Evolutionary conservation across 2,797 vertebrate genomes (phyloP), one percentile per base, ranked within the genome.

Genomic region (Darevskia mixta): DNA sequence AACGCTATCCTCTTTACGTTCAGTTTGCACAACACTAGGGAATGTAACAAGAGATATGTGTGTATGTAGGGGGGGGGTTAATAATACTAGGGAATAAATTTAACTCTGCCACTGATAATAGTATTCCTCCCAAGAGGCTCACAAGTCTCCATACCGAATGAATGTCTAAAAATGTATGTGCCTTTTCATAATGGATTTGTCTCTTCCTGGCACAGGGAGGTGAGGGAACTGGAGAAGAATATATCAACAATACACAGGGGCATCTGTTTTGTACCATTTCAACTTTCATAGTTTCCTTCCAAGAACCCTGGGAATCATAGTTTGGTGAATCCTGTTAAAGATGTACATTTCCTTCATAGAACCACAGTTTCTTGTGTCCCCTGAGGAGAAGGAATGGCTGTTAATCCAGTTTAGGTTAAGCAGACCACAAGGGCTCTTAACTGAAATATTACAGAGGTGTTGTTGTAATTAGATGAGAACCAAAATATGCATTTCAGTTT

Each of bases 21-120:
- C 76, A 86, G 81, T 90, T 94, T 94, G 83, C 78, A 92, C 89
- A 90, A 89, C 72, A 86, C 35, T 73, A 41, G 82, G 76, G 88
- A 89, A 92, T 81, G 35, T 78, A 90, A 85, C n/a, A 55, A 55
- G 49, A 55, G 49, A 55, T 55, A 15, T 55, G 49, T 15, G 49
- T 55, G 49, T 15, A 55, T 55, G 49, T 55, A 15, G 49, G 49
- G 49, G 72, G 41, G 64, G 77, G 49, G 45, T 0, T 25, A 82
- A 88, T 89, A 92, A 91, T 0, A 3, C 8, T 41, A 88, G 82
- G 32, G 71, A 90, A 86, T 83, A 93, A 90, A 85, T 79, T 67
- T 64, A 88, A 83, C 7, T 18, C 38, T 6, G 3, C 61, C 83
- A 73, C 76, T 78, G 71, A 91, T 73, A 18, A 49, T 73, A 79